Percentiles rank a stretch among this genome's conserved stretches.
These are phyloP conservation scores for Conops quadrifasciatus DNA, from an alignment of 2,888 invertebrate genomes.

Conservation along the genomic window DNA sequence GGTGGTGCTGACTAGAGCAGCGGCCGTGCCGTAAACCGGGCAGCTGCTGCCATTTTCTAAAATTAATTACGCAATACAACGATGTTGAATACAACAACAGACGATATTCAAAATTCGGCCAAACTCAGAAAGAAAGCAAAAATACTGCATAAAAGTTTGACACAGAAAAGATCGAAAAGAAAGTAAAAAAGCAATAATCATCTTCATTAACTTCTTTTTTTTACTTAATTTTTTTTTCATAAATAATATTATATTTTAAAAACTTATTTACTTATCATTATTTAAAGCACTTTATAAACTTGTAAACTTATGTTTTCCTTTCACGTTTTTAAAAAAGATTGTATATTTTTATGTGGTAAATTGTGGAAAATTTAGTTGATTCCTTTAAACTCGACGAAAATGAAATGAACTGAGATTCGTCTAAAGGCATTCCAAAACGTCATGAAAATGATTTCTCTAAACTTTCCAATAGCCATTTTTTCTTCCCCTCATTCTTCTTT, in stretches of 20 bases:
- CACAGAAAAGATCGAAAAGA: background rate
- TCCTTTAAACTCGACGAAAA: conserved; percentile 7
- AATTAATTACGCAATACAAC: conserved; percentile 21
- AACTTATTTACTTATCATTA: background rate
- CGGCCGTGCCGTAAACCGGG: background rate
- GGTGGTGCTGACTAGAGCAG: background rate
- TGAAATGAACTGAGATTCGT: conserved; percentile 33
- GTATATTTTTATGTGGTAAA: no score
- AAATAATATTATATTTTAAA: background rate
- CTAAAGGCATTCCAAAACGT: conserved; percentile 19
- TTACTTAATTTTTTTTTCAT: background rate
- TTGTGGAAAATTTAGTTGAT: background rate
- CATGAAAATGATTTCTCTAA: conserved; percentile 28
- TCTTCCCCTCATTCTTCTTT: background rate
- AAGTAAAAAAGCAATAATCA: background rate
- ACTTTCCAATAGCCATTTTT: background rate
- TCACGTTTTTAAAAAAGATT: background rate
- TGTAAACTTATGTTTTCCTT: background rate
- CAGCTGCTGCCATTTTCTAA: conserved; percentile 25
- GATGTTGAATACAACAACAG: background rate
- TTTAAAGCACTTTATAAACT: conserved; percentile 2
- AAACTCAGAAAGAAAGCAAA: background rate
- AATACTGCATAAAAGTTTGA: background rate
- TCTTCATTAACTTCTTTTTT: background rate
- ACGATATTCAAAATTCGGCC: background rate